phyloP scores from a whole-genome alignment of 2,797 vertebrate species.

The Notolepis coatsorum region DNA sequence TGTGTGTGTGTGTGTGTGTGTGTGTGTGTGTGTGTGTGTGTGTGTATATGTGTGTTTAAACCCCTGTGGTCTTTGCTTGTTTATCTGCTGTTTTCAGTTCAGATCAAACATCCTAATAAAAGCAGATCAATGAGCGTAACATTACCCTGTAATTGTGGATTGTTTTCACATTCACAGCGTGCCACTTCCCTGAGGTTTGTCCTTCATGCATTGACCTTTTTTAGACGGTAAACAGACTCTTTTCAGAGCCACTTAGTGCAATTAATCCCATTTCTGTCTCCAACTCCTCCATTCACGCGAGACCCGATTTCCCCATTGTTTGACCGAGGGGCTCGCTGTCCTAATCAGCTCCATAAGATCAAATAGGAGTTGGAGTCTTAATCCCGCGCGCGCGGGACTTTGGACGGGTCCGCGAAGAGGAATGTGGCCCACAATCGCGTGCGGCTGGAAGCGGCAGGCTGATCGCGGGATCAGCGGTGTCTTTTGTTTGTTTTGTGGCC shows the following conservation, averaged over 20 bases:
- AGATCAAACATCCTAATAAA: constrained; percentile 68
- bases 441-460: constrained; percentile 19
- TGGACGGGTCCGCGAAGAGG: constrained; percentile 39
- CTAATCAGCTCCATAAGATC: constrained; percentile 11
- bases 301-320: constrained; percentile 15
- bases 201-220: background rate
- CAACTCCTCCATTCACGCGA: background rate
- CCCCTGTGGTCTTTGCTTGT: constrained; percentile 51
- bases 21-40: constrained; percentile 7
- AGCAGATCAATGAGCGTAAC: constrained; percentile 58
- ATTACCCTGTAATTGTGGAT: constrained; percentile 41
- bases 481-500: too few relatives aligned
- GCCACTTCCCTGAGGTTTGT: constrained; percentile 16
- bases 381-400: constrained; percentile 32
- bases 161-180: constrained; percentile 40
- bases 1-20: constrained; percentile 39
- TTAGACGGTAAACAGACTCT: constrained; percentile 11
- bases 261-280: too few relatives aligned
- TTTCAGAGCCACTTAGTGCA: background rate
- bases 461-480: too few relatives aligned
- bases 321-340: constrained; percentile 1
- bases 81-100: constrained; percentile 60
- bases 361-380: constrained; percentile 18
- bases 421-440: constrained; percentile 47
- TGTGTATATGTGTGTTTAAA: constrained; percentile 32